Conservation (phyloP, 2,888 invertebrate species). For the Metopia argyrocephala region DNA sequence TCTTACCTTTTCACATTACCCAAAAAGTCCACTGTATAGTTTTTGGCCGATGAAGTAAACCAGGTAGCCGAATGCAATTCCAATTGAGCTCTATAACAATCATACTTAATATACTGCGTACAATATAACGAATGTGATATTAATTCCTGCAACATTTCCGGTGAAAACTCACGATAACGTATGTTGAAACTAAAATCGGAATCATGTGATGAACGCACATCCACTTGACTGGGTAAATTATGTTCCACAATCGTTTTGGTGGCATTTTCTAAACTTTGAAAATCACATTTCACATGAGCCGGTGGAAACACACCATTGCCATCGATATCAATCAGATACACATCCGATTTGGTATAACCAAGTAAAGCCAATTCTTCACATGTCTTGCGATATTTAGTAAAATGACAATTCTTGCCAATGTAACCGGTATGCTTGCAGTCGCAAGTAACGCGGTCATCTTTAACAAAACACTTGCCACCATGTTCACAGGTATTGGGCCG, state of each 20-base stretch:
- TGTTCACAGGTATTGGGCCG: slow-evolving; percentile 95
- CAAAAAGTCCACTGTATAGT: slow-evolving; percentile 89
- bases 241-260: slow-evolving; percentile 94
- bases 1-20: slow-evolving; percentile 88
- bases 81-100: slow-evolving; percentile 92
- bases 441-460: slow-evolving; percentile 91
- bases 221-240: slow-evolving; percentile 93
- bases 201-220: slow-evolving; percentile 88
- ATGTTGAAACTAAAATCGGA: slow-evolving; percentile 91
- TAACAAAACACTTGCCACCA: slow-evolving; percentile 92
- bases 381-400: slow-evolving; percentile 93
- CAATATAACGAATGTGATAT: slow-evolving; percentile 94
- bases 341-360: slow-evolving; percentile 93
- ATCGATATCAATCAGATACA: slow-evolving; percentile 95
- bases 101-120: slow-evolving; percentile 92
- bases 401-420: slow-evolving; percentile 95
- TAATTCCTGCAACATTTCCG: slow-evolving; percentile 93
- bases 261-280: slow-evolving; percentile 90
- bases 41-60: slow-evolving; percentile 89
- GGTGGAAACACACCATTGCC: slow-evolving; percentile 95
- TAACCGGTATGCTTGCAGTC: slow-evolving; percentile 95
- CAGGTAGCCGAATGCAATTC: slow-evolving; percentile 93
- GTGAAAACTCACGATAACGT: slow-evolving; percentile 92
- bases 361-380: slow-evolving; percentile 94
- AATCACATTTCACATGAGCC: slow-evolving; percentile 94